phyloP scores from a whole-genome alignment of 1,140 invertebrate genomes.

The Macrosteles quadrilineatus region DNA sequence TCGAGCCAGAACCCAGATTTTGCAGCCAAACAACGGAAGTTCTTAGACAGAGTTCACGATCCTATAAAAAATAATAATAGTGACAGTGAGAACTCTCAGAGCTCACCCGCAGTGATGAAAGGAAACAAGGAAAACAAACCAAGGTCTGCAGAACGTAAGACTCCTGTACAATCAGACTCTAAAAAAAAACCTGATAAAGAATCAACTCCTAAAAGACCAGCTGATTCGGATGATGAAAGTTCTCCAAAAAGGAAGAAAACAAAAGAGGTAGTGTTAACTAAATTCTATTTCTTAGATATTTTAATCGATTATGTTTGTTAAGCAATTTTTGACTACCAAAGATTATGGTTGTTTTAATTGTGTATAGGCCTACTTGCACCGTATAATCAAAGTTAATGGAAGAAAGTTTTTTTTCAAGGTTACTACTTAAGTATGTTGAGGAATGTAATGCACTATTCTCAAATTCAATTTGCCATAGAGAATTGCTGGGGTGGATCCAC shows the following conservation, averaged over 20 bases:
- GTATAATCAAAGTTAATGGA: too few relatives aligned
- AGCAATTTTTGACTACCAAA: too few relatives aligned
- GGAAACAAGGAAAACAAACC: constrained; percentile 6
- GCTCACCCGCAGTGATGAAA: not conserved
- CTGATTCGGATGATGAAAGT: not conserved
- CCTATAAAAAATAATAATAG: not conserved
- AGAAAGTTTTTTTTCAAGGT: too few relatives aligned
- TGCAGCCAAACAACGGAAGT: constrained; percentile 58
- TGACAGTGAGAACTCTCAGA: constrained; percentile 13
- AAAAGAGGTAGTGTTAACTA: not conserved
- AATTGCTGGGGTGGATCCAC: too few relatives aligned
- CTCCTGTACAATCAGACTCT: not conserved
- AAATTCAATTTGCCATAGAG: too few relatives aligned
- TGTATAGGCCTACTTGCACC: too few relatives aligned
- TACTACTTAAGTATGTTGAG: too few relatives aligned
- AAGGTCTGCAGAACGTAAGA: constrained; percentile 1
- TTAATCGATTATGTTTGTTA: too few relatives aligned
- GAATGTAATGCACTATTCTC: too few relatives aligned
- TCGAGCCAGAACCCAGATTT: constrained; percentile 60
- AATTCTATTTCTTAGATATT: too few relatives aligned
- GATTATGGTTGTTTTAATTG: too few relatives aligned
- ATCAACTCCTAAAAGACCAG: not conserved
- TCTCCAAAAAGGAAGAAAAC: not conserved
- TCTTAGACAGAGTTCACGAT: constrained; percentile 51
- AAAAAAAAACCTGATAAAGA: constrained; percentile 8